These are phyloP conservation scores for Agonopterix arenella DNA, from an alignment of 2,888 invertebrate genomes.

Conservation along the genomic window DNA sequence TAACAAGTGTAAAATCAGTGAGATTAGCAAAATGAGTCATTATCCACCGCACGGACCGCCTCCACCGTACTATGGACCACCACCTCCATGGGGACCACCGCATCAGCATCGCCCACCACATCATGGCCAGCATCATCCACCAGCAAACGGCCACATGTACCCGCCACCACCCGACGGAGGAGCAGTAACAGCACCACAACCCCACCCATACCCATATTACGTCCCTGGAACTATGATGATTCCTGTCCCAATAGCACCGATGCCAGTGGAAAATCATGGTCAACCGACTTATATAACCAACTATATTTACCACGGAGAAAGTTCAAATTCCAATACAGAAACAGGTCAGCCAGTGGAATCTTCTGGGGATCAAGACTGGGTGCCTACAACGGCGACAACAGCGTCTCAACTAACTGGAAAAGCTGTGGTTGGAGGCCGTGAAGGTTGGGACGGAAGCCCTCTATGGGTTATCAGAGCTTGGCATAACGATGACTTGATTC, in stretches of 20 bases:
- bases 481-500: slow-evolving; percentile 63
- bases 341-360: slow-evolving; percentile 40
- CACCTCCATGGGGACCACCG: slow-evolving; percentile 23
- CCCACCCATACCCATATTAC: slow-evolving; percentile 44
- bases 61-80: slow-evolving; percentile 37
- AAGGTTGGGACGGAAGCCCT: slow-evolving; percentile 69
- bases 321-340: slow-evolving; percentile 17
- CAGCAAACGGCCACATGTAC: slow-evolving; percentile 14
- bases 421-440: slow-evolving; percentile 65
- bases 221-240: slow-evolving; percentile 58
- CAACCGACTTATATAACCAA: slow-evolving; percentile 62
- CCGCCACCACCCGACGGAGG: slow-evolving; percentile 19
- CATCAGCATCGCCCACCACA: slow-evolving; percentile 14
- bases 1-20: too few species aligned
- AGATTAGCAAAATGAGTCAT: slow-evolving; percentile 35
- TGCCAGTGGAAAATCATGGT: slow-evolving; percentile 20
- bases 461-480: slow-evolving; percentile 66
- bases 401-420: slow-evolving; percentile 48
- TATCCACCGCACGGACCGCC: slow-evolving; percentile 34
- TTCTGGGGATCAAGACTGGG: slow-evolving; percentile 62
- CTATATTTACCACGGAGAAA: slow-evolving; percentile 60
- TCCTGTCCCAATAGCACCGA: slow-evolving; percentile 36
- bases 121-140: slow-evolving; percentile 13
- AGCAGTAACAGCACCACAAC: slow-evolving; percentile 18
- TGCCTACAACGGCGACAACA: slow-evolving; percentile 52